phyloP scores from a whole-genome alignment of 2,888 invertebrate genomes.

The Cheilosia scutellata region DNA sequence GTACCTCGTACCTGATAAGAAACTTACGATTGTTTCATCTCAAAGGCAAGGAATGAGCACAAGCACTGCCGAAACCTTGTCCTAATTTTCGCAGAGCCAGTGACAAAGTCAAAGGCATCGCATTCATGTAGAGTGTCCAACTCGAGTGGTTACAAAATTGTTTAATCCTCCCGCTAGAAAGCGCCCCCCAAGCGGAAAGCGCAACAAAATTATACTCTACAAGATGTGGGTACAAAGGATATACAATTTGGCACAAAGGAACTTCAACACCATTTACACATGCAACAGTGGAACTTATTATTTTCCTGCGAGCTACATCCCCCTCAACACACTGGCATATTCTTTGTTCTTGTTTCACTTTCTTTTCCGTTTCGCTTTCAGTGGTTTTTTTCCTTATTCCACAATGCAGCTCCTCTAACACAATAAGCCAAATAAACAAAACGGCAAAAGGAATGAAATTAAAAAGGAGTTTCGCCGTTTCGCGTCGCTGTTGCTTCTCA shows the following conservation, averaged over 20 bases:
- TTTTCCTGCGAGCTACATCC: not conserved
- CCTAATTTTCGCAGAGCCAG: not conserved
- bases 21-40: not conserved
- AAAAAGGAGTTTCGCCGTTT: slow-evolving; percentile 40
- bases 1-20: not conserved
- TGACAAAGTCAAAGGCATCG: slow-evolving; percentile 21
- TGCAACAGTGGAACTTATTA: slow-evolving; percentile 59
- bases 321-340: not conserved
- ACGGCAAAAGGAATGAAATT: slow-evolving; percentile 44
- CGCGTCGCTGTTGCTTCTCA: not conserved
- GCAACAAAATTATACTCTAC: slow-evolving; percentile 10
- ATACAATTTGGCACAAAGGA: slow-evolving; percentile 62
- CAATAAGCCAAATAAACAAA: slow-evolving; percentile 46
- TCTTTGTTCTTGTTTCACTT: slow-evolving; percentile 54
- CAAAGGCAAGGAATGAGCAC: not conserved
- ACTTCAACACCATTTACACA: slow-evolving; percentile 69
- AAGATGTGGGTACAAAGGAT: slow-evolving; percentile 64
- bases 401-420: slow-evolving; percentile 9
- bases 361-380: slow-evolving; percentile 37
- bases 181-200: not conserved
- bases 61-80: not conserved
- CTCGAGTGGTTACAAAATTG: slow-evolving; percentile 58
- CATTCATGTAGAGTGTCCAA: slow-evolving; percentile 60
- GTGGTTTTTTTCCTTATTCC: not conserved
- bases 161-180: slow-evolving; percentile 21